Evolutionary conservation across 1,140 invertebrate genomes (phyloP).

Genomic region (Bombus superbus): DNA sequence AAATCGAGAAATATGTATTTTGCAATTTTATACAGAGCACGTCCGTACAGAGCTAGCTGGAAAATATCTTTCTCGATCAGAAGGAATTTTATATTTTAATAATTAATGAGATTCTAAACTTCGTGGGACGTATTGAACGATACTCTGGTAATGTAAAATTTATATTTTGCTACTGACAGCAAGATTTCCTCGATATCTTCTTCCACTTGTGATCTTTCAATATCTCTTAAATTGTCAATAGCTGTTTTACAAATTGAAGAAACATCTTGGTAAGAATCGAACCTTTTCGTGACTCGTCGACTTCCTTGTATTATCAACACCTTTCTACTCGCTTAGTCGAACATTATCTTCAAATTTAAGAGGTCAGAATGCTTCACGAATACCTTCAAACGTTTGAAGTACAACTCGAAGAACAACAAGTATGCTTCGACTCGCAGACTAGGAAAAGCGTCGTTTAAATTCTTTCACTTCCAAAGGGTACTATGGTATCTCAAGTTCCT

Average conservation of each 20-base stretch:
- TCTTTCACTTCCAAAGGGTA: neutral
- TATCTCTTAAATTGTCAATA: no score
- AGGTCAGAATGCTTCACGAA: neutral
- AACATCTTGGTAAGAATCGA: no score
- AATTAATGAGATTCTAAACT: neutral
- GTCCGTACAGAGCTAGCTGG: no score
- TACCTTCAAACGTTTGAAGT: neutral
- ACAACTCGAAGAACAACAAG: neutral
- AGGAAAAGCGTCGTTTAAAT: neutral
- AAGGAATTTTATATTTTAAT: neutral
- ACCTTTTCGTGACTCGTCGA: no score
- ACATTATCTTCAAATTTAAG: neutral
- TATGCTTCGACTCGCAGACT: no score
- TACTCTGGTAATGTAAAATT: neutral
- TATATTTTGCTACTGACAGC: neutral
- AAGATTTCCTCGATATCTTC: neutral
- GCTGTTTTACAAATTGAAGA: neutral
- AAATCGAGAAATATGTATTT: no score
- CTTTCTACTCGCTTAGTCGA: neutral
- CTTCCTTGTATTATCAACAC: no score
- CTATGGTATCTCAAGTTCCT: neutral
- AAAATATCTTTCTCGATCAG: neutral
- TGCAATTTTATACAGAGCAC: no score
- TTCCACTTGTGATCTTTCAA: neutral
- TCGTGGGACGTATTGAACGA: no score